phyloP scores from a whole-genome alignment of 2,888 invertebrate species.

The Acrobasis repandana region DNA sequence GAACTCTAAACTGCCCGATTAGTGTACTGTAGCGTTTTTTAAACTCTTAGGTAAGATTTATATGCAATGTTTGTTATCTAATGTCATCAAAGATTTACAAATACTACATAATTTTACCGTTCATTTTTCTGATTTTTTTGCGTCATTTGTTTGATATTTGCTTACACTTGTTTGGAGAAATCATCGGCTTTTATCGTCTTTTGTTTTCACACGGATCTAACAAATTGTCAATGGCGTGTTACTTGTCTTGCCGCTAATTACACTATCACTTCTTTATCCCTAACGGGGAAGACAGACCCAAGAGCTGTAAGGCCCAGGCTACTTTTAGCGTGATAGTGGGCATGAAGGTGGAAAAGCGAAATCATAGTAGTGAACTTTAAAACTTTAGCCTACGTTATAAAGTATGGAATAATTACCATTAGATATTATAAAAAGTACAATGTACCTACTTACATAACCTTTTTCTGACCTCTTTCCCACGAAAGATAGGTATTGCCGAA shows the following conservation, averaged over 20 bases:
- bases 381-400: no score
- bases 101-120: neutral
- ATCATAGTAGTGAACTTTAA: no score
- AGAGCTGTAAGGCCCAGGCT: no score
- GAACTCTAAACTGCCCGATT: constrained; percentile 7
- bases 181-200: neutral
- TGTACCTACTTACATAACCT: neutral
- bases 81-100: neutral
- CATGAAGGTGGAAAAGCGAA: no score
- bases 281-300: no score
- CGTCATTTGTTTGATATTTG: neutral
- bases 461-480: neutral
- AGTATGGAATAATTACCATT: no score
- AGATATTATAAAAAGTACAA: no score
- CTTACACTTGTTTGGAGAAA: constrained; percentile 2
- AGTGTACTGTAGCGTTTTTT: constrained; percentile 11
- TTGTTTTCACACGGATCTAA: neutral
- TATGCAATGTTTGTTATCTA: constrained; percentile 5
- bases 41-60: constrained; percentile 10
- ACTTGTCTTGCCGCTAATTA: neutral
- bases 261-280: no score
- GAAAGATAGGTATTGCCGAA: neutral
- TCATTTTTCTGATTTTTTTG: neutral
- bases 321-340: no score
- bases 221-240: neutral